Evolutionary conservation across 2,113 vertebrate genomes (phyloP).

Genomic region (Nycticorax nycticorax): DNA sequence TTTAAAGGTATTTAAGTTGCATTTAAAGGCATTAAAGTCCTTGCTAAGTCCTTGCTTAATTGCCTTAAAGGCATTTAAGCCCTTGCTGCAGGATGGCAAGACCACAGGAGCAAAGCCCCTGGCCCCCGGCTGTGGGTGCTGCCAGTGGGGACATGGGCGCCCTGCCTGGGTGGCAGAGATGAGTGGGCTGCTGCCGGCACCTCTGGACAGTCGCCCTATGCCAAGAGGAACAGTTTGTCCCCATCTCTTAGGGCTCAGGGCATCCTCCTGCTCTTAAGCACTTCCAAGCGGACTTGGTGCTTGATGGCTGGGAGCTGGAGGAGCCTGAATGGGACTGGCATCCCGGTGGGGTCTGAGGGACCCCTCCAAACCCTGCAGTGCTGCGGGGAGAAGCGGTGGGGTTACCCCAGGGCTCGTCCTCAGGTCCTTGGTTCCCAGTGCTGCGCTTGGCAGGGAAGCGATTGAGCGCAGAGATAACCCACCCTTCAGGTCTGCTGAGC

Average conservation of each 20-base stretch:
- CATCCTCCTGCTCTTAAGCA: background rate
- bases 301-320: background rate
- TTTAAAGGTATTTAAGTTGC: background rate
- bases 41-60: slow-evolving; percentile 32
- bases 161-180: background rate
- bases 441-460: background rate
- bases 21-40: slow-evolving; percentile 22
- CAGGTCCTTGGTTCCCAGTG: background rate
- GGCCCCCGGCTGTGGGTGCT: background rate
- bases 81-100: background rate
- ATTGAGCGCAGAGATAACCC: slow-evolving; percentile 46
- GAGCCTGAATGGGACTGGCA: rapidly evolving
- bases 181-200: background rate
- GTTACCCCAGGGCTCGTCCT: background rate
- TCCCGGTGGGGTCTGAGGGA: rapidly evolving
- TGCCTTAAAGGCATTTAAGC: slow-evolving; percentile 1
- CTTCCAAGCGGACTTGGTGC: background rate
- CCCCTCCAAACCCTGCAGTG: background rate
- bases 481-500: slow-evolving; percentile 32
- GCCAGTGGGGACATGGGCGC: background rate
- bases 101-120: background rate
- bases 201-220: rapidly evolving
- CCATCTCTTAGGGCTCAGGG: background rate
- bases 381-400: rapidly evolving
- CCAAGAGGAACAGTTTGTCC: background rate